Percentiles rank a stretch among this genome's conserved stretches.
Evolutionary conservation across 2,113 vertebrate species (phyloP).

Genomic region (Larimichthys polyactis): DNA sequence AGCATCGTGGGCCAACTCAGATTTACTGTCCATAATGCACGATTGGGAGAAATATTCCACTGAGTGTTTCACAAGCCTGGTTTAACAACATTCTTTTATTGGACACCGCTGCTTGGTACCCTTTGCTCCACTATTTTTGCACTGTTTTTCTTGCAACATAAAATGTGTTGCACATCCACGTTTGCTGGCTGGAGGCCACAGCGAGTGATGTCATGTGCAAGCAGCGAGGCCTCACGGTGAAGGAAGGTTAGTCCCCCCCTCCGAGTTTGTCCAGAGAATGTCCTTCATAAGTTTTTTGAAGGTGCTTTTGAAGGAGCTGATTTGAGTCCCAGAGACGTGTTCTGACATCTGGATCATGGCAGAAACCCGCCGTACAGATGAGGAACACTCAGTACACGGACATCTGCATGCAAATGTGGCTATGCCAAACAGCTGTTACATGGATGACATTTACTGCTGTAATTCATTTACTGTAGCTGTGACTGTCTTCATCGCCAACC

Average conservation of each 20-base stretch:
- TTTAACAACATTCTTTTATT: conserved; percentile 53
- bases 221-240: conserved; percentile 48
- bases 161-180: conserved; percentile 63
- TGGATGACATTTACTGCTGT: conserved; percentile 63
- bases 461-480: conserved; percentile 55
- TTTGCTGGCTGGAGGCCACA: conserved; percentile 52
- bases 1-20: conserved; percentile 33
- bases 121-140: conserved; percentile 35
- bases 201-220: conserved; percentile 71
- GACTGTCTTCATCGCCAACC: conserved; percentile 40
- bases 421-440: conserved; percentile 70
- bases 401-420: conserved; percentile 63
- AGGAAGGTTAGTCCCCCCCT: conserved; percentile 68
- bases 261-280: conserved; percentile 38
- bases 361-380: conserved; percentile 6
- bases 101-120: conserved; percentile 37
- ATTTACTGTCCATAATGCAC: conserved; percentile 47
- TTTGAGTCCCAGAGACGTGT: conserved; percentile 50
- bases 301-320: conserved; percentile 65
- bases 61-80: conserved; percentile 62
- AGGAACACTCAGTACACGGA: conserved; percentile 43
- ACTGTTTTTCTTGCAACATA: conserved; percentile 51
- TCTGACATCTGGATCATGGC: conserved; percentile 73
- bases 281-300: conserved; percentile 52
- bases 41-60: conserved; percentile 57